phyloP scores from a whole-genome alignment of 2,113 vertebrate species.

The Trichechus manatus region DNA sequence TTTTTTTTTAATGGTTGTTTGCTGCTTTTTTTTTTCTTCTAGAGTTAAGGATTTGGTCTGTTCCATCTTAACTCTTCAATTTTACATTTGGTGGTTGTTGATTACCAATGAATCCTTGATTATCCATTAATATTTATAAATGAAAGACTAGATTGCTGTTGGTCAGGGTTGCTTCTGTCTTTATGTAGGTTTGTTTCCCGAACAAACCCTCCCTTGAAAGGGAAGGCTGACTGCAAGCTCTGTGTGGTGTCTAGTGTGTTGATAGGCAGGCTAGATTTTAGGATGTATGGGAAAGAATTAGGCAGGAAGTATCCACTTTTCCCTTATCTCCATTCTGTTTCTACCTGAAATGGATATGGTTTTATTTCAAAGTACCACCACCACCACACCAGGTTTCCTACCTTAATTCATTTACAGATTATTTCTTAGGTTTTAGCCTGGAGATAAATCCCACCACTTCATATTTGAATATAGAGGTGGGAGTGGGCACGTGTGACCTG shows the following conservation, averaged over 20 bases:
- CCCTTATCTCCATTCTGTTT: neutral
- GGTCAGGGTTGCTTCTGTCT: neutral
- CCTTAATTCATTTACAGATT: neutral
- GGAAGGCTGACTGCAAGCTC: neutral
- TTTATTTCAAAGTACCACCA: neutral
- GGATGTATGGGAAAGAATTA: neutral
- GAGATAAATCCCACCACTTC: neutral
- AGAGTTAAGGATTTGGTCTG: neutral
- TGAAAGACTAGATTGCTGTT: neutral
- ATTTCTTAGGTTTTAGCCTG: neutral
- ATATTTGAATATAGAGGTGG: neutral
- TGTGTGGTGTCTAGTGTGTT: neutral
- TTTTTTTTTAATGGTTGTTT: neutral
- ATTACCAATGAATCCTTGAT: neutral
- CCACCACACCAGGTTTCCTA: neutral
- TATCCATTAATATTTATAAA: neutral
- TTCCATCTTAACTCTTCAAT: neutral
- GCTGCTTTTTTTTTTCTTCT: neutral
- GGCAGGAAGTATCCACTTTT: neutral
- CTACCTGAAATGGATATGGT: neutral
- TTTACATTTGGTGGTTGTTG: neutral
- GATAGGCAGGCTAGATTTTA: neutral
- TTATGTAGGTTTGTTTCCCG: neutral
- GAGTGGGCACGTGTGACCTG: neutral
- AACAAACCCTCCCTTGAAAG: neutral